phyloP scores from a whole-genome alignment of 2,113 vertebrate genomes.

The Chaetorhynchus papuensis region DNA sequence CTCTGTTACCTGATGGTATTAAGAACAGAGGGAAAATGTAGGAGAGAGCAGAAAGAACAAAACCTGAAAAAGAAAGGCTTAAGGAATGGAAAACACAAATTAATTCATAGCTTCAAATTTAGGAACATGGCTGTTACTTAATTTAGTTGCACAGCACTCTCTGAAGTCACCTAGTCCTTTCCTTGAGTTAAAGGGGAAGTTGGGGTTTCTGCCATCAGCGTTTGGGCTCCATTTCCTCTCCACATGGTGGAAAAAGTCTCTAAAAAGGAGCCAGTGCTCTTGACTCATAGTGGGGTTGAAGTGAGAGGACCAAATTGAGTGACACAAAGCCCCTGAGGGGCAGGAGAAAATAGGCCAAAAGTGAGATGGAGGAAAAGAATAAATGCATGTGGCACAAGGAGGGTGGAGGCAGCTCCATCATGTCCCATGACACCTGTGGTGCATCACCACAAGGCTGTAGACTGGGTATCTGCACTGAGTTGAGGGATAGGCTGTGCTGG shows the following conservation, averaged over 20 bases:
- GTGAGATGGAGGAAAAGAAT: not conserved
- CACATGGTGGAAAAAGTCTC: not conserved
- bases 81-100: not conserved
- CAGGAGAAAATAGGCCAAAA: not conserved
- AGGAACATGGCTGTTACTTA: not conserved
- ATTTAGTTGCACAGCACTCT: not conserved
- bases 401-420: not conserved
- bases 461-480: not conserved
- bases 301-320: not conserved
- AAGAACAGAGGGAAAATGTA: not conserved
- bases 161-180: not conserved
- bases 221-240: not conserved
- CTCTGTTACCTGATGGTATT: not conserved
- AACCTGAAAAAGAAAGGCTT: not conserved
- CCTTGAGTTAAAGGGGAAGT: not conserved
- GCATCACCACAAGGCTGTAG: not conserved
- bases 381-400: not conserved
- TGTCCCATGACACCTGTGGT: fast-evolving
- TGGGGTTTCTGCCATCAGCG: not conserved
- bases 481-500: not conserved
- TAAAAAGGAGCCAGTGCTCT: not conserved
- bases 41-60: not conserved
- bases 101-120: not conserved
- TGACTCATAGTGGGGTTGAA: not conserved
- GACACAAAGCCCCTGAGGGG: not conserved